phyloP scores from a whole-genome alignment of 2,888 invertebrate genomes.

The Perithous albicinctus region DNA sequence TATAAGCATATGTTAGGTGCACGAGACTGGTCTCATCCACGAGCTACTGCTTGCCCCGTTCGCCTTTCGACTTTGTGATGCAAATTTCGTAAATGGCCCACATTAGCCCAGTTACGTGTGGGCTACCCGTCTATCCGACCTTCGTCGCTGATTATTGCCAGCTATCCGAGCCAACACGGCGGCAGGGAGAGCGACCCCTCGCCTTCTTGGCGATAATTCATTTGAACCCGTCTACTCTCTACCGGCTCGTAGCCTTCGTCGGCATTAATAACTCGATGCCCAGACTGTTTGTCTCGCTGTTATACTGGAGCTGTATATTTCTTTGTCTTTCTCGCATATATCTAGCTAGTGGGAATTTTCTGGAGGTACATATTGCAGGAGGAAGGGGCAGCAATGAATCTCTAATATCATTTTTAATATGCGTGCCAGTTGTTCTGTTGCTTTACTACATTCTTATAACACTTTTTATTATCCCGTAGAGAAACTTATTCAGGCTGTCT shows the following conservation, averaged over 20 bases:
- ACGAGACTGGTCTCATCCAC: conserved; percentile 3
- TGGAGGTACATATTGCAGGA: not conserved
- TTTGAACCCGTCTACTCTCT: conserved; percentile 3
- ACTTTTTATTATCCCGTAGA: no score
- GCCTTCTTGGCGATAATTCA: conserved; percentile 31
- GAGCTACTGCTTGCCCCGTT: conserved; percentile 22
- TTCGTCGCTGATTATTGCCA: conserved; percentile 53
- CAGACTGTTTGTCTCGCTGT: not conserved
- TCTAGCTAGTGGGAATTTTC: not conserved
- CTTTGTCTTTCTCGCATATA: not conserved
- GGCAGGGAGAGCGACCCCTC: not conserved
- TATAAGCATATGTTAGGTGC: not conserved
- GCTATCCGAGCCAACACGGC: not conserved
- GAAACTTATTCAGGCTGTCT: no score
- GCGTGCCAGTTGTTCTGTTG: no score
- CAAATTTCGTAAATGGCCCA: conserved; percentile 75
- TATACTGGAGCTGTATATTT: not conserved
- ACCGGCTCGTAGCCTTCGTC: not conserved
- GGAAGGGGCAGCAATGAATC: no score
- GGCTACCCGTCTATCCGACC: conserved; percentile 52
- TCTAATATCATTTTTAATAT: no score
- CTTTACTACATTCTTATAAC: no score
- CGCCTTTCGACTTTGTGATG: conserved; percentile 73
- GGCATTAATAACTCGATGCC: conserved; percentile 32
- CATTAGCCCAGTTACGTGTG: conserved; percentile 71